Percentiles rank a stretch among this genome's conserved stretches.
phyloP scores from a whole-genome alignment of 2,888 invertebrate species.

The Lochmaea capreae region DNA sequence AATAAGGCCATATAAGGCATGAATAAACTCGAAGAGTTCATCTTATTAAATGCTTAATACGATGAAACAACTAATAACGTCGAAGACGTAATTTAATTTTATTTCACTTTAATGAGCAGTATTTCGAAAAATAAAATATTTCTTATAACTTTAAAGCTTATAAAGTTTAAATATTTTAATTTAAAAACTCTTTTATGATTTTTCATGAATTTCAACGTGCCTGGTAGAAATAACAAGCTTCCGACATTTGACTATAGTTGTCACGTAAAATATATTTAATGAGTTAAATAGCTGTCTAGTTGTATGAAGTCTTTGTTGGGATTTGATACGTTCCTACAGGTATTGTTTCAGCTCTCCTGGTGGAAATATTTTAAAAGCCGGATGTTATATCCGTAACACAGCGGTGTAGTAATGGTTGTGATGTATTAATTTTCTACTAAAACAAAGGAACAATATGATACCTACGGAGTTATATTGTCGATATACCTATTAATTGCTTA shows the following conservation, averaged over 20 bases:
- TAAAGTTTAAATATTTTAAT: neutral
- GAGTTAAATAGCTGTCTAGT: constrained; percentile 5
- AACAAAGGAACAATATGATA: constrained; percentile 15
- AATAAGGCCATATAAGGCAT: constrained; percentile 60
- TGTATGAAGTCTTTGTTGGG: constrained; percentile 6
- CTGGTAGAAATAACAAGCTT: neutral
- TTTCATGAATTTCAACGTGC: neutral
- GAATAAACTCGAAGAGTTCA: constrained; percentile 49
- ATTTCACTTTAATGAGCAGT: constrained; percentile 26
- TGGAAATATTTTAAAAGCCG: constrained; percentile 44
- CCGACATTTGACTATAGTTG: neutral
- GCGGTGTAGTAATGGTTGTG: constrained; percentile 37
- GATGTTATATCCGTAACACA: constrained; percentile 48
- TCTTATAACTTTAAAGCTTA: neutral
- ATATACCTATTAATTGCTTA: constrained; percentile 17
- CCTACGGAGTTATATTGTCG: constrained; percentile 10
- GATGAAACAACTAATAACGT: constrained; percentile 32
- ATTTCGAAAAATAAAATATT: constrained; percentile 12
- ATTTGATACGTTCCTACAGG: constrained; percentile 11
- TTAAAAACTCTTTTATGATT: too few relatives aligned
- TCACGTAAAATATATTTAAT: neutral
- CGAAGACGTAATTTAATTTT: constrained; percentile 32
- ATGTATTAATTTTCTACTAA: constrained; percentile 16
- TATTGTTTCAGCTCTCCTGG: constrained; percentile 18
- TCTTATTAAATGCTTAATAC: constrained; percentile 26